A percentile compares a stretch with the other conserved stretches of the same genome.
Evolutionary conservation across 2,113 vertebrate species (phyloP).

Genomic region (Phaethornis superciliosus): DNA sequence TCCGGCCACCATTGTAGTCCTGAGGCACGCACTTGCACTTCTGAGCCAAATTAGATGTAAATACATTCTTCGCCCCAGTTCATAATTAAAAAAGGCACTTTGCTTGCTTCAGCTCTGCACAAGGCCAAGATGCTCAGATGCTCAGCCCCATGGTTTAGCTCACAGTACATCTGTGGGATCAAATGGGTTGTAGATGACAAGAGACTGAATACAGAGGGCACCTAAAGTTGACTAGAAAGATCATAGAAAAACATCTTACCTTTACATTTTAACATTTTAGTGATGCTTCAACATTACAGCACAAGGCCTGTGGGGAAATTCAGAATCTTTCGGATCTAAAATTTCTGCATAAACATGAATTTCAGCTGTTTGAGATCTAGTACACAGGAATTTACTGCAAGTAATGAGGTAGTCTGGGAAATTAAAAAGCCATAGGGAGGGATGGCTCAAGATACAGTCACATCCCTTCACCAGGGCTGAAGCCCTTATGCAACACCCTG

Average conservation of each 20-base stretch:
- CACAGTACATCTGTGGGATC: not conserved
- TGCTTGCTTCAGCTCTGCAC: fast-evolving
- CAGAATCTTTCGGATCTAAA: not conserved
- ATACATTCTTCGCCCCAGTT: not conserved
- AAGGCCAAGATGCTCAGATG: fast-evolving
- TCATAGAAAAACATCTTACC: fast-evolving
- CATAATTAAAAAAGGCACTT: not conserved
- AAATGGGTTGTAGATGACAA: not conserved
- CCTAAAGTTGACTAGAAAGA: not conserved
- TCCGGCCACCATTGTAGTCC: not conserved
- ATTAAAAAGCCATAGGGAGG: not conserved
- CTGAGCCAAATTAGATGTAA: not conserved
- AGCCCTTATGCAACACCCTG: fast-evolving
- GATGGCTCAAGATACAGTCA: not conserved
- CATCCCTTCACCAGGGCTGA: fast-evolving
- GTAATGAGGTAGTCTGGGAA: not conserved
- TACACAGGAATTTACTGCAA: not conserved
- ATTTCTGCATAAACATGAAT: not conserved
- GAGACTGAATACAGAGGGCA: not conserved
- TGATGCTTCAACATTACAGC: not conserved
- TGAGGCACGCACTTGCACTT: fast-evolving
- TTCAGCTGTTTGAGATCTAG: not conserved
- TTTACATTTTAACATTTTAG: not conserved
- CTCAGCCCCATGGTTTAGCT: not conserved
- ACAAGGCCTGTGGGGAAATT: not conserved